Conservation (phyloP, 2,888 invertebrate species). For the Neocrepidodera transversa region DNA sequence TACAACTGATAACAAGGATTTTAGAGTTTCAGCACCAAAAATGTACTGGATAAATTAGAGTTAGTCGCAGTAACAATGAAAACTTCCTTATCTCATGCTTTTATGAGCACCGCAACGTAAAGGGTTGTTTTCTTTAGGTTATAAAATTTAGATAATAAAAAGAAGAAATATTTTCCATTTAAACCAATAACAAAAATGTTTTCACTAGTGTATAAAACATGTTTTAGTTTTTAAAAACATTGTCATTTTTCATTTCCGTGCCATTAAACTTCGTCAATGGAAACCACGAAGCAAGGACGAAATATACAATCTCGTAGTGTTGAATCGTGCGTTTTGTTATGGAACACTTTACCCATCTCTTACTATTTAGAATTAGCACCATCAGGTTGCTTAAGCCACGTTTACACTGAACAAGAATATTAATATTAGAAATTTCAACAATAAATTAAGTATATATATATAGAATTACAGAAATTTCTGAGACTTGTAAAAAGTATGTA, state of each 20-base stretch:
- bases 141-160: slow-evolving; percentile 13
- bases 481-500: too few relatives aligned
- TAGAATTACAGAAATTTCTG: too few relatives aligned
- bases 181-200: too few relatives aligned
- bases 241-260: slow-evolving; percentile 8
- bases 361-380: background rate
- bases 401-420: too few relatives aligned
- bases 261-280: slow-evolving; percentile 2
- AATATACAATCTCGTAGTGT: background rate
- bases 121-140: slow-evolving; percentile 24
- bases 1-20: slow-evolving; percentile 34
- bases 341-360: slow-evolving; percentile 2
- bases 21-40: slow-evolving; percentile 22
- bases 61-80: slow-evolving; percentile 27
- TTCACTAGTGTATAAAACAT: too few relatives aligned
- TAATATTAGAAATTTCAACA: too few relatives aligned
- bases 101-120: slow-evolving; percentile 18
- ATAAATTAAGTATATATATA: too few relatives aligned
- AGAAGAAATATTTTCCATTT: too few relatives aligned
- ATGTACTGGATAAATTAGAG: slow-evolving; percentile 31
- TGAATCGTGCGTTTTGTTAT: slow-evolving; percentile 1
- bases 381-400: too few relatives aligned
- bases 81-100: slow-evolving; percentile 27
- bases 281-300: slow-evolving; percentile 1
- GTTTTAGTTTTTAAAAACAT: background rate